Percentiles rank a stretch among this genome's conserved stretches.
Evolutionary conservation across 2,888 invertebrate genomes (phyloP).

Genomic region (Clusia tigrina): DNA sequence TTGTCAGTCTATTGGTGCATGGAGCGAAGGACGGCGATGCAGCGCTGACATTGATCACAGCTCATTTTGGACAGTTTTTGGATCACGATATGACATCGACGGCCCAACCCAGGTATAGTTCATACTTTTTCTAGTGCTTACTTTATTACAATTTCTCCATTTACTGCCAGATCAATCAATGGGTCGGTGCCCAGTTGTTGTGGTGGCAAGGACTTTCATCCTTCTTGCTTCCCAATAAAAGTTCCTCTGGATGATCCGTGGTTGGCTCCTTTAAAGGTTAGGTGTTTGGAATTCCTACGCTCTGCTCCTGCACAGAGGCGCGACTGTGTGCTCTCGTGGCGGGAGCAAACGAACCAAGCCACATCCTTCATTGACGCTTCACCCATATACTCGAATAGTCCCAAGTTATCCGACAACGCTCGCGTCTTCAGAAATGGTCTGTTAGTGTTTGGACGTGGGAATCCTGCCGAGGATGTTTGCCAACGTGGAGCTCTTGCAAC

Average conservation of each 20-base stretch:
- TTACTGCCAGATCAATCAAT: conserved; percentile 69
- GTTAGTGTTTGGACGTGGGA: conserved; percentile 73
- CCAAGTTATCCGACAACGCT: conserved; percentile 76
- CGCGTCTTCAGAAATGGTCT: conserved; percentile 78
- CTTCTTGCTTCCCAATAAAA: conserved; percentile 84
- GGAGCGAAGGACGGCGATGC: conserved; percentile 72
- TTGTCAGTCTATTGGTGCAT: conserved; percentile 76
- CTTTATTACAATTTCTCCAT: not conserved
- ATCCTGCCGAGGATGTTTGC: conserved; percentile 75
- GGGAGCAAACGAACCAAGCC: conserved; percentile 86
- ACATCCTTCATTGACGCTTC: conserved; percentile 85
- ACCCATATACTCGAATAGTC: conserved; percentile 81
- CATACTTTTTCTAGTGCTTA: no score
- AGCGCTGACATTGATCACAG: conserved; percentile 79
- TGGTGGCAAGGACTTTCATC: conserved; percentile 71
- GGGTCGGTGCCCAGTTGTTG: conserved; percentile 83
- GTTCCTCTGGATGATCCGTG: conserved; percentile 78
- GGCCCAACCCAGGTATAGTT: conserved; percentile 71
- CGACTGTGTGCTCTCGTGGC: conserved; percentile 81
- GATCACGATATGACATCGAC: conserved; percentile 88
- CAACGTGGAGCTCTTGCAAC: conserved; percentile 75
- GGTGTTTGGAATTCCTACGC: conserved; percentile 83
- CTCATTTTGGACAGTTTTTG: conserved; percentile 92
- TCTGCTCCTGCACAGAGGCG: conserved; percentile 82
- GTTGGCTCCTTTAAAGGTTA: conserved; percentile 74